These are phyloP conservation scores for Galago senegalensis DNA, from an alignment of 2,797 vertebrate species.

Conservation along the genomic window DNA sequence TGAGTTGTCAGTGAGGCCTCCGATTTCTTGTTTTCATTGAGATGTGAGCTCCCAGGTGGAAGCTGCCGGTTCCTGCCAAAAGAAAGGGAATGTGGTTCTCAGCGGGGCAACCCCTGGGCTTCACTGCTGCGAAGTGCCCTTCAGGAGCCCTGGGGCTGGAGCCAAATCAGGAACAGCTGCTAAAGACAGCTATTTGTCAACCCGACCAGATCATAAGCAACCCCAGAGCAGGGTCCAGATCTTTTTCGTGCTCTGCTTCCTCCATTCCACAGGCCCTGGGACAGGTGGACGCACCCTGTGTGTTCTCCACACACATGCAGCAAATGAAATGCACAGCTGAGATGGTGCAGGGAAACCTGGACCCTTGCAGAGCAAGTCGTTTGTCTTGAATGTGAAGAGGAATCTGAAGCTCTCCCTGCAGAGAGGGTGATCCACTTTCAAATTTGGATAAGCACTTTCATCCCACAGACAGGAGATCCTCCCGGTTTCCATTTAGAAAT, in stretches of 20 bases:
- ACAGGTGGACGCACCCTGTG: background rate
- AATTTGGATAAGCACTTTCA: background rate
- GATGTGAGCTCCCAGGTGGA: slow-evolving; percentile 57
- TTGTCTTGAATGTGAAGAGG: background rate
- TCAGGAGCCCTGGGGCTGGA: slow-evolving; percentile 79
- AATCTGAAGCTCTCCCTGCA: background rate
- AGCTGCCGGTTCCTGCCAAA: slow-evolving; percentile 60
- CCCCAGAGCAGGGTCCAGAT: slow-evolving; percentile 48
- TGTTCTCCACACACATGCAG: fast-evolving
- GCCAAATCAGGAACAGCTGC: slow-evolving; percentile 78
- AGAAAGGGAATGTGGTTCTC: slow-evolving; percentile 74
- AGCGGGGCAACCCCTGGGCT: slow-evolving; percentile 70
- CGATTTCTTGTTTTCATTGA: slow-evolving; percentile 13
- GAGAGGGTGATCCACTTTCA: background rate
- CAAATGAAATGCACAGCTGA: background rate
- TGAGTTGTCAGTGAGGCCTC: slow-evolving; percentile 66
- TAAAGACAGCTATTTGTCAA: slow-evolving; percentile 72
- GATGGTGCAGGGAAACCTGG: background rate
- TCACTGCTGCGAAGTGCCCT: slow-evolving; percentile 65
- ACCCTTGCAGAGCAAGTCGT: background rate
- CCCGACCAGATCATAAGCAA: slow-evolving; percentile 75
- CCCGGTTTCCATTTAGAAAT: background rate
- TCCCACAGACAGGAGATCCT: background rate
- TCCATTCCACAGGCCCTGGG: background rate
- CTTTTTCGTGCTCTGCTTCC: slow-evolving; percentile 15